Percentiles rank a stretch among this genome's conserved stretches.
phyloP scores from a whole-genome alignment of 1,140 invertebrate genomes.

The Lepeophtheirus salmonis region DNA sequence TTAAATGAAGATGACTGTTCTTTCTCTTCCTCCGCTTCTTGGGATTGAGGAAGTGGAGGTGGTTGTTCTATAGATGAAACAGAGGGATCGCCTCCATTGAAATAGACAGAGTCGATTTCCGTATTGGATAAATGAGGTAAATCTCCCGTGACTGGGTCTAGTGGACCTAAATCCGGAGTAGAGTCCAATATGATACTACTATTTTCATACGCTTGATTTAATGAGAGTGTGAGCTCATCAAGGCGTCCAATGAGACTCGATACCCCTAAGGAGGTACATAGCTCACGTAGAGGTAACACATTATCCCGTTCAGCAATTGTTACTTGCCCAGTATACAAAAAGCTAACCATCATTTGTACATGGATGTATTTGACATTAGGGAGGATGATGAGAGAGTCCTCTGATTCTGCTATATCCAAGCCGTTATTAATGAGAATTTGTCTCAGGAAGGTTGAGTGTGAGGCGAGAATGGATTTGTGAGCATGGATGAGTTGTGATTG shows the following conservation, averaged over 20 bases:
- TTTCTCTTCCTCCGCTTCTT: not conserved
- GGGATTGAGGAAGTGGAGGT: not conserved
- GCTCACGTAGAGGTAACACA: not conserved
- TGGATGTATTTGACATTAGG: not conserved
- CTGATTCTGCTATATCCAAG: not conserved
- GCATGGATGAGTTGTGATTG: not conserved
- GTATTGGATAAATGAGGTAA: not conserved
- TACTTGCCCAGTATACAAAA: constrained; percentile 1
- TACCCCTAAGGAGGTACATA: not conserved
- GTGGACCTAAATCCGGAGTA: no score
- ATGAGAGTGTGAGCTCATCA: not conserved
- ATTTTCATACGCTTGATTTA: not conserved
- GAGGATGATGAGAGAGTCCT: not conserved
- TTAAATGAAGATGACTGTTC: not conserved
- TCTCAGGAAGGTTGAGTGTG: constrained; percentile 5
- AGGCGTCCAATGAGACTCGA: not conserved
- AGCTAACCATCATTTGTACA: not conserved
- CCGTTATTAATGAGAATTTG: not conserved
- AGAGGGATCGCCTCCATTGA: not conserved
- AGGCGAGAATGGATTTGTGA: not conserved
- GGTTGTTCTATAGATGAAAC: not conserved
- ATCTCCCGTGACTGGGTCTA: not conserved
- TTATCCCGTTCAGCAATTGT: not conserved
- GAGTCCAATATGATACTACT: not conserved
- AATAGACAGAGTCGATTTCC: not conserved